Conservation (phyloP, 2,888 invertebrate species). For the Blastobasis lacticolella region DNA sequence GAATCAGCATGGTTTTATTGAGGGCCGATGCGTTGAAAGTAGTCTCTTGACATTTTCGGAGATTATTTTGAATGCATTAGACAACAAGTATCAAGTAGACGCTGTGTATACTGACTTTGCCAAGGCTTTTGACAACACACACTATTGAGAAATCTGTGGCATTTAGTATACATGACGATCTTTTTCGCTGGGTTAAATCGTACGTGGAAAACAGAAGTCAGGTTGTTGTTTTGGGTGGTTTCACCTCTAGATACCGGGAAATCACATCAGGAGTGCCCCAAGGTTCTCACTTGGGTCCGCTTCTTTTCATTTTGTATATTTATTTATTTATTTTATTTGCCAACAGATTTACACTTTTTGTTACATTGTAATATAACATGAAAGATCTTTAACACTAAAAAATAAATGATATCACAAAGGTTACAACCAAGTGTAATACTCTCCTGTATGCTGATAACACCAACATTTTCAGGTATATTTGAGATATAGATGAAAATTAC, state of each 20-base stretch:
- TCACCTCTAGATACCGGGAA: neutral
- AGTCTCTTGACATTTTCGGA: conserved; percentile 8
- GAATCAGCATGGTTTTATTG: conserved; percentile 12
- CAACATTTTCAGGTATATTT: neutral
- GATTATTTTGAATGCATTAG: conserved; percentile 3
- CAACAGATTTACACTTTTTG: no score
- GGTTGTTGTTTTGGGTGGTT: neutral
- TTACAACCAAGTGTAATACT: neutral
- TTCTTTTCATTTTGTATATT: neutral
- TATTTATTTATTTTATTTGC: no score
- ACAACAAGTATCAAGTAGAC: no score
- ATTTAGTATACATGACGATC: neutral
- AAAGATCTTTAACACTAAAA: no score
- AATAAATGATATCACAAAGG: neutral
- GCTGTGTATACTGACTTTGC: neutral
- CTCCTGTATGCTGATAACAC: neutral
- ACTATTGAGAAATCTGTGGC: neutral
- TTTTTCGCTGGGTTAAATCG: neutral
- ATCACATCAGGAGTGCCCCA: neutral
- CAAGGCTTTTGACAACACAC: neutral
- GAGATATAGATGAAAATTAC: neutral
- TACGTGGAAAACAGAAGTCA: neutral
- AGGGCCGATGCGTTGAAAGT: conserved; percentile 7
- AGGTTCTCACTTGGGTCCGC: neutral
- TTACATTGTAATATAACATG: no score